A percentile compares a stretch with the other conserved stretches of the same genome.
Conservation (phyloP, 2,113 vertebrate genomes). For the Malurus cyaneus region DNA sequence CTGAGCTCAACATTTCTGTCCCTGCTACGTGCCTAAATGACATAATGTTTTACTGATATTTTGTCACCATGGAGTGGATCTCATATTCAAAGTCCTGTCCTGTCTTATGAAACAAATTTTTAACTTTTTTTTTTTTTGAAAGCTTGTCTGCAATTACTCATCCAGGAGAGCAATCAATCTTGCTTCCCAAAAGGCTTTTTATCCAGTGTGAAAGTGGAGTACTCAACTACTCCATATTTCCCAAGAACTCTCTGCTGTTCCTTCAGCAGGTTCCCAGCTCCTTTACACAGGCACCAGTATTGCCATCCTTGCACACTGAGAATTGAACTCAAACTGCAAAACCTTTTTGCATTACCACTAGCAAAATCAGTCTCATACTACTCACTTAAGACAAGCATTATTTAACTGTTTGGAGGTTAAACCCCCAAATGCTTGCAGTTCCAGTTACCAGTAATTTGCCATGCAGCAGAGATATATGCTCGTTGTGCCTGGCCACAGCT, state of each 20-base stretch:
- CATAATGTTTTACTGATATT: neutral
- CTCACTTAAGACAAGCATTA: neutral
- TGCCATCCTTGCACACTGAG: neutral
- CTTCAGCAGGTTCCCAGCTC: neutral
- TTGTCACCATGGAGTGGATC: neutral
- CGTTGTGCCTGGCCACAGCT: neutral
- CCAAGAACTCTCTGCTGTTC: neutral
- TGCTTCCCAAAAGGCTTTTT: neutral
- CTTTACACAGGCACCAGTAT: rapidly evolving
- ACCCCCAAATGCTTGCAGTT: rapidly evolving
- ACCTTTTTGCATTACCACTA: neutral
- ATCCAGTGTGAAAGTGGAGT: neutral
- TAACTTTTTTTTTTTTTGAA: neutral
- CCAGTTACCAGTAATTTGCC: neutral
- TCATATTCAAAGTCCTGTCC: neutral
- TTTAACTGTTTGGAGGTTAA: neutral
- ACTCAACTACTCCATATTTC: neutral
- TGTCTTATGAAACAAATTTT: neutral
- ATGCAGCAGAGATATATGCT: neutral
- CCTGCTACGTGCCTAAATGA: neutral
- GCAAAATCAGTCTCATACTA: neutral
- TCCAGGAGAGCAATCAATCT: neutral
- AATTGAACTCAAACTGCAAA: neutral
- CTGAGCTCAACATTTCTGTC: neutral
- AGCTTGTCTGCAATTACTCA: neutral